Evolutionary conservation across 1,140 invertebrate species (phyloP).

Genomic region (Zaprionus ghesquierei): DNA sequence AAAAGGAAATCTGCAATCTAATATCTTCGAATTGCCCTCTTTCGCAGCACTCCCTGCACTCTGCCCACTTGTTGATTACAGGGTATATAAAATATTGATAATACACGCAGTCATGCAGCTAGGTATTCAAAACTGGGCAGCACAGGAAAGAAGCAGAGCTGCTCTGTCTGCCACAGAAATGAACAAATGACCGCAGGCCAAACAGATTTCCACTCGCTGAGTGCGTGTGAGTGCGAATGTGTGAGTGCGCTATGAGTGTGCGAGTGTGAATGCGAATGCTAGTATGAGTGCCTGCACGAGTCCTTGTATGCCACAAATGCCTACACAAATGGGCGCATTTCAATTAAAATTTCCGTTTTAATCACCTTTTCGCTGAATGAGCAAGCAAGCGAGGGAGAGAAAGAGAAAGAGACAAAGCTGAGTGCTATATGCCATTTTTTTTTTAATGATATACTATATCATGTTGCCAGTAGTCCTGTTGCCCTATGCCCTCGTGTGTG

Average conservation of each 20-base stretch:
- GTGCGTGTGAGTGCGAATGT: conserved; percentile 17
- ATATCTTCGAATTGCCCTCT: too few relatives aligned
- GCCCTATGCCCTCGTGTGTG: too few relatives aligned
- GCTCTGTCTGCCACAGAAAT: conserved; percentile 17
- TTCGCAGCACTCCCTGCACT: too few relatives aligned
- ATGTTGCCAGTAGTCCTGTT: not conserved
- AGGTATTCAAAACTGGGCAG: conserved; percentile 38
- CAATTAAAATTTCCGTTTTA: conserved; percentile 77
- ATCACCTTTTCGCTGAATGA: conserved; percentile 57
- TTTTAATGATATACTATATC: conserved; percentile 31
- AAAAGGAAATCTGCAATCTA: too few relatives aligned
- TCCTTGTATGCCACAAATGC: conserved; percentile 51
- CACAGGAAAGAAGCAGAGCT: not conserved
- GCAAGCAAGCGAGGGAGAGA: too few relatives aligned
- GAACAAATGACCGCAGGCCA: conserved; percentile 45
- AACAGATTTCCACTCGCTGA: conserved; percentile 11
- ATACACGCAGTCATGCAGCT: conserved; percentile 15
- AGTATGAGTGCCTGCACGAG: not conserved
- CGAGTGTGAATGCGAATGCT: not conserved
- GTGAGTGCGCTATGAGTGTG: not conserved
- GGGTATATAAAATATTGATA: conserved; percentile 53
- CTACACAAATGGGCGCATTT: conserved; percentile 66
- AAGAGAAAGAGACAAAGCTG: not conserved
- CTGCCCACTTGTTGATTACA: not conserved
- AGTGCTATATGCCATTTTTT: not conserved